These are phyloP conservation scores for Callorhinus ursinus DNA, from an alignment of 2,113 vertebrate genomes.

Conservation along the genomic window DNA sequence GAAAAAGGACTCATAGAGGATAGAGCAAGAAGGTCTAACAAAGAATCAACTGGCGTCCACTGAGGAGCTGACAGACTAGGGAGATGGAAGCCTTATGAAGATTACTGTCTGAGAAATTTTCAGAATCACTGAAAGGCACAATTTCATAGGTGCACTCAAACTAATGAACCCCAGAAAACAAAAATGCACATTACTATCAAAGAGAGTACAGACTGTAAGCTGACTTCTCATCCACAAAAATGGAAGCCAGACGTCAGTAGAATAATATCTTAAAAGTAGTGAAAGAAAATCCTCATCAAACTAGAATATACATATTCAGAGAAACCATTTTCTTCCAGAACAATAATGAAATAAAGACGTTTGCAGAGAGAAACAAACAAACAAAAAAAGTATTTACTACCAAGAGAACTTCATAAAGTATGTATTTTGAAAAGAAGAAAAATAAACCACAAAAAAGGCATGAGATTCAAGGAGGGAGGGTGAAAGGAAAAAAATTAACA, in stretches of 20 bases:
- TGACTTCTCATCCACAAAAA: neutral
- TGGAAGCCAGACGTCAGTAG: neutral
- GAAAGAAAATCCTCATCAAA: neutral
- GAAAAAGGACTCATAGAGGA: neutral
- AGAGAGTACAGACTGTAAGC: neutral
- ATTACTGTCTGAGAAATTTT: neutral
- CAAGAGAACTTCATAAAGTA: neutral
- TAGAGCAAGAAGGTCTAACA: neutral
- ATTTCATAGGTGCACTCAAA: neutral
- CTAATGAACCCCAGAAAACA: neutral
- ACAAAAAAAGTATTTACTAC: neutral
- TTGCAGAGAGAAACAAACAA: neutral
- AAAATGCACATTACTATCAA: neutral
- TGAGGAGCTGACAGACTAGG: neutral
- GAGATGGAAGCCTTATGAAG: neutral
- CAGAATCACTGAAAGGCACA: neutral
- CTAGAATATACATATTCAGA: neutral
- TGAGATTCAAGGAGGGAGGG: neutral
- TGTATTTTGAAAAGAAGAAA: neutral
- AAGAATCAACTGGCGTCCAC: neutral
- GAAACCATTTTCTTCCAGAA: neutral
- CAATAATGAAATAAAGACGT: neutral
- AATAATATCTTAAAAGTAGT: neutral
- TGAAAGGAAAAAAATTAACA: neutral
- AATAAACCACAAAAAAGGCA: neutral